phyloP scores from a whole-genome alignment of 2,888 invertebrate species.

The Neoaliturus tenellus region DNA sequence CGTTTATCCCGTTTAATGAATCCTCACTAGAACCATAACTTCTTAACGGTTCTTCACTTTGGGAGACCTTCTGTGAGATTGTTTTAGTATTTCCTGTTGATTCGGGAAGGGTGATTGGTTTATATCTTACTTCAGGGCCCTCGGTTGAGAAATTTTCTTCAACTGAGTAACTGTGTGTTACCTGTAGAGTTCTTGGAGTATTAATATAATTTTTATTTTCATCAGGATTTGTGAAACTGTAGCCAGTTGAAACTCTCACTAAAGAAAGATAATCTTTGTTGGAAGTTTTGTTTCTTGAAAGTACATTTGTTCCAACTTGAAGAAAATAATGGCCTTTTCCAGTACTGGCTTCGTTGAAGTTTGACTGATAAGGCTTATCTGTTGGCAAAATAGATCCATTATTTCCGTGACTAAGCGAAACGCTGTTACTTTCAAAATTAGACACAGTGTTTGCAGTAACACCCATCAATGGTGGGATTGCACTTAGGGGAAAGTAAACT shows the following conservation, averaged over 20 bases:
- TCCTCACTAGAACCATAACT: background rate
- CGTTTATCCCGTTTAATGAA: background rate
- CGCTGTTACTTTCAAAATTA: background rate
- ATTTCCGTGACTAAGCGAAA: background rate
- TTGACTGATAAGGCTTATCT: background rate
- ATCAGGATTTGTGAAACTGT: background rate
- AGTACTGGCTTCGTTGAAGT: background rate
- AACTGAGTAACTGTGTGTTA: background rate
- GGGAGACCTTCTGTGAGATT: background rate
- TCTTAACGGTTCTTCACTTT: background rate
- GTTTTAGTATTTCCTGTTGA: background rate
- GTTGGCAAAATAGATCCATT: background rate
- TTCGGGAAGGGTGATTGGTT: background rate
- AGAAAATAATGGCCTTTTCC: background rate
- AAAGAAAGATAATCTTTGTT: background rate
- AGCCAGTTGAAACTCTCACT: background rate
- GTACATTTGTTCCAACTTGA: background rate
- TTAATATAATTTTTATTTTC: background rate
- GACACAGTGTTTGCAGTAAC: background rate
- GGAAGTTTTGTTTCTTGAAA: background rate
- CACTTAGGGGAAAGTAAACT: background rate
- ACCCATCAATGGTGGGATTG: background rate
- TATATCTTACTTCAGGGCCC: background rate
- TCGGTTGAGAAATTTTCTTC: background rate
- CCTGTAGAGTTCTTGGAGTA: background rate